Evolutionary conservation across 2,113 vertebrate species (phyloP), one percentile per base, ranked within the genome.

Genomic region (Colius striatus): DNA sequence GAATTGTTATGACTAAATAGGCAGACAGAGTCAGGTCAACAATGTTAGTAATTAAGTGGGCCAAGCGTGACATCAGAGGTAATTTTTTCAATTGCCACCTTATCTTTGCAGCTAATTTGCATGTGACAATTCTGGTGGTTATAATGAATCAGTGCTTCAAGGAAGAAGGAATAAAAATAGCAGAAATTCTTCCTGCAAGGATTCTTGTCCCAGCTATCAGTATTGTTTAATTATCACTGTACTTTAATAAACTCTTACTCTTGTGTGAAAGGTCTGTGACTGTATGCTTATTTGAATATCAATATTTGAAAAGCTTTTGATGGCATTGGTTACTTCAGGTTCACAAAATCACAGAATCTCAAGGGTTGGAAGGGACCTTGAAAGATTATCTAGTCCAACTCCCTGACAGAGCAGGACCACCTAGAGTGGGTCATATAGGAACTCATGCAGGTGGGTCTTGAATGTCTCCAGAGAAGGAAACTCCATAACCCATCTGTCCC

Each of bases 61-160:
- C 92, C 79, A 86, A 93, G 48, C 93, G 65, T 7, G 3, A 90
- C 75, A 90, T 95, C 83, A 90, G 68, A 94, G 65, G 68, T 84
- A 94, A 89, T 94, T 90, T 94, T 94, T 96, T 93, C 89, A 90
- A 71, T 92, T 97, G 86, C 83, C 71, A 89, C 63, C 57, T 93
- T 96, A 88, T 91, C 82, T 81, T 19, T 86, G 70, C 45, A 93
- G 85, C 68, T 92, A 91, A 94, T 97, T 93, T 92, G 61, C 2
- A 8, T 93, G 88, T 95, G 94, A 89, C 82, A 78, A 60, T 96
- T 90, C 74, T 96, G 41, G 67, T 96, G 88, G 76, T 77, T 94
- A 47, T 94, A 94, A 87, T 89, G 80, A 92, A 92, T 87, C 80
- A 78, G 86, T 94, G 73, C 65, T 81, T 78, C 60, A 86, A 87